Base-by-base conservation (phyloP, 2,797 vertebrate genomes). In the Propithecus perrieri region DNA sequence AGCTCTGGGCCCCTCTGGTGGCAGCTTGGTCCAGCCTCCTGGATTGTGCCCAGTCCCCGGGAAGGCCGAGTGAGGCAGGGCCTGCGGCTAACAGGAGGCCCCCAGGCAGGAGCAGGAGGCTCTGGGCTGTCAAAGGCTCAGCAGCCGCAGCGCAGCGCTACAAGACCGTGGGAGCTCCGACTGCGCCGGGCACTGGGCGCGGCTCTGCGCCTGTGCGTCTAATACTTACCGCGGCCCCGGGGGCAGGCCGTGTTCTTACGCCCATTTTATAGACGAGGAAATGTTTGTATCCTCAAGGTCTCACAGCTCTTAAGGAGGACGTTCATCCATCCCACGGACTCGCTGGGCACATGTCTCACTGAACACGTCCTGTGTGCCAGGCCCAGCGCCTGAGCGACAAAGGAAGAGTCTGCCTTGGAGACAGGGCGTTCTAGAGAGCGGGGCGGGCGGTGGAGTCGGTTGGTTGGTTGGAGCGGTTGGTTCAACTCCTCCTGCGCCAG, bases 61-160 rank as follows among this genome's bases (percentile, higher is more conserved):
- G 61, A 61, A 84, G 38, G 30, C 43, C 15, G 69, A 95, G 92
- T 28, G 8, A 53, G 26, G 35, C 43, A 38, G 76, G n/a, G 57
- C 13, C n/a, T 1, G 5, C 11, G 63, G 38, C 14, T 33, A 9
- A 38, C 4, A 79, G 12, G 43, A 22, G 26, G 26, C 7, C 33
- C 72, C 57, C 30, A 33, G 35, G 79, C 11, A 28, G 67, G 75
- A 22, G n/a, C 48, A 30, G 55, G 7, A 11, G 50, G 12, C 9
- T 1, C 13, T 43, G 22, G 84, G 17, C 4, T 24, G 1, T 9
- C 10, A 5, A 41, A 78, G 43, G 48, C 17, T 22, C 46, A 75
- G 55, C n/a, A 11, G 48, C 55, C 38, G 38, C 38, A 38, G 38
- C 15, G 20, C 53, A 10, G 41, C 6, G 2, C 2, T 0, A 0